Evolutionary conservation across 2,888 invertebrate species (phyloP).

Genomic region (Bursaphelenchus okinawaensis): DNA sequence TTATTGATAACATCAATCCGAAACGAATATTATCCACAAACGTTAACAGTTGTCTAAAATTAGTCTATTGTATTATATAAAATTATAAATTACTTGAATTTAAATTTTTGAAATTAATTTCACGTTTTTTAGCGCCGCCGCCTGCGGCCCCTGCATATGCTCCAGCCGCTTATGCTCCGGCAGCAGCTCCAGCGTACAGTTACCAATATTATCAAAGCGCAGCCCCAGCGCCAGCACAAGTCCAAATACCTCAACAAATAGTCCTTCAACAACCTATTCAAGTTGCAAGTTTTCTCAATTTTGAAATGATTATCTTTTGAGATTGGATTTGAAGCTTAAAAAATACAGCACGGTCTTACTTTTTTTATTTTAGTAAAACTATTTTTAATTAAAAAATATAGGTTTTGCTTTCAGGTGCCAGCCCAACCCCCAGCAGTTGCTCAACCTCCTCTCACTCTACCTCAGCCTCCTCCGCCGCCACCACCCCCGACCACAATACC

Average conservation of each 20-base stretch:
- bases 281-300: not conserved
- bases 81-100: conserved; percentile 1
- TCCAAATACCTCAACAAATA: not conserved
- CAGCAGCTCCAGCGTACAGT: not conserved
- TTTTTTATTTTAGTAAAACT: too few species aligned
- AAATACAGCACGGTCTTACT: too few species aligned
- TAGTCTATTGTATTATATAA: not conserved
- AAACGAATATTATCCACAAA: too few species aligned
- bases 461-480: not conserved
- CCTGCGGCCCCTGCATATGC: conserved; percentile 1
- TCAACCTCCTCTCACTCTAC: conserved; percentile 9
- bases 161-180: conserved; percentile 15
- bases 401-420: not conserved
- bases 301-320: too few species aligned
- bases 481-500: not conserved
- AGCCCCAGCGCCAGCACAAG: not conserved
- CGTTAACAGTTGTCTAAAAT: not conserved
- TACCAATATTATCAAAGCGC: not conserved
- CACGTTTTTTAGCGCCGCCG: conserved; percentile 2
- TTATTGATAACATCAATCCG: too few species aligned
- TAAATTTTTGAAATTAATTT: not conserved
- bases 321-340: too few species aligned
- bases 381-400: too few species aligned
- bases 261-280: not conserved
- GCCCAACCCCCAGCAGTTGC: not conserved